A percentile compares a stretch with the other conserved stretches of the same genome.
These are phyloP conservation scores for Nysson spinosus DNA, from an alignment of 2,888 invertebrate genomes.

Conservation along the genomic window DNA sequence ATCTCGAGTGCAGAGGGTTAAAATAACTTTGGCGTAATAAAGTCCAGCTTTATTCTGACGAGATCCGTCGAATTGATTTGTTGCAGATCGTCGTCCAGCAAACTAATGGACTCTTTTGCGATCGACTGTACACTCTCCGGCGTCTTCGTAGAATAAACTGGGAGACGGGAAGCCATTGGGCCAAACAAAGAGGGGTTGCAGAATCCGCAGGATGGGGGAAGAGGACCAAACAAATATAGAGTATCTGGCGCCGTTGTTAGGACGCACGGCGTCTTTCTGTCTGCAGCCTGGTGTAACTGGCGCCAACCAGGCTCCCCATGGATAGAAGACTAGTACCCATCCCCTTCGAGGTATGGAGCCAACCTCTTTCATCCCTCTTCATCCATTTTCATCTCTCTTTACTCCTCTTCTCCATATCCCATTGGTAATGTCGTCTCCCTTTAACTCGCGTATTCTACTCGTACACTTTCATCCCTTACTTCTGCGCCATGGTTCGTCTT, in stretches of 20 bases:
- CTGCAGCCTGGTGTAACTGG: conserved; percentile 65
- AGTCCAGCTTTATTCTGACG: too few relatives aligned
- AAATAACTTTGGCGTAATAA: too few relatives aligned
- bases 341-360: conserved; percentile 19
- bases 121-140: conserved; percentile 11
- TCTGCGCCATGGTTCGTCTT: neutral
- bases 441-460: neutral
- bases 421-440: neutral
- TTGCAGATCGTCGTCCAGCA: too few relatives aligned
- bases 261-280: conserved; percentile 64
- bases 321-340: conserved; percentile 12
- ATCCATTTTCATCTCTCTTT: conserved; percentile 1
- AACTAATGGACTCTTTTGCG: neutral
- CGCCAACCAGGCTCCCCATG: conserved; percentile 64
- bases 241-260: conserved; percentile 66
- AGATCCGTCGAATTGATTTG: too few relatives aligned
- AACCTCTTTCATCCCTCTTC: conserved; percentile 13
- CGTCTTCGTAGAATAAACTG: conserved; percentile 8
- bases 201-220: conserved; percentile 13
- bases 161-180: neutral
- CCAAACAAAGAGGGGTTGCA: conserved; percentile 3
- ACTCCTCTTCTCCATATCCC: conserved; percentile 1
- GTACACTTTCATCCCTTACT: conserved; percentile 1
- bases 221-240: conserved; percentile 27
- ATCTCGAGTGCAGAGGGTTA: too few relatives aligned